phyloP scores from a whole-genome alignment of 1,140 invertebrate genomes.

The Drosophila sucinea region DNA sequence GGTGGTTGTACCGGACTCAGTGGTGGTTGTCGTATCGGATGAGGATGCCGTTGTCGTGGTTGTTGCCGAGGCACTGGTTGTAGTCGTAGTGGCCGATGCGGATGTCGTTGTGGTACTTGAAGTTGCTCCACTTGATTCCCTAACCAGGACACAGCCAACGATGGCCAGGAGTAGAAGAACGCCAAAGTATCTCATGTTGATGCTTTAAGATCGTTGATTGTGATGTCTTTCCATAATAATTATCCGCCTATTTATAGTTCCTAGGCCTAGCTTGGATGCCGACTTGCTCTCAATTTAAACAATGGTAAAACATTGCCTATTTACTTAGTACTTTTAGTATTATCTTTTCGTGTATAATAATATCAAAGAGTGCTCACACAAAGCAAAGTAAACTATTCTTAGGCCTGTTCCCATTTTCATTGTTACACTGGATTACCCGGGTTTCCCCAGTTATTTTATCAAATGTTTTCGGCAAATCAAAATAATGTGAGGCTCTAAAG shows the following conservation, averaged over 20 bases:
- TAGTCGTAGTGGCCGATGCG: background rate
- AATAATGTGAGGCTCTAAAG: too few relatives aligned
- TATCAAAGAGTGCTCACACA: background rate
- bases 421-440: background rate
- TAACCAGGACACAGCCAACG: background rate
- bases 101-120: background rate
- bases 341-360: background rate
- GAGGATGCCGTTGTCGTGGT: background rate
- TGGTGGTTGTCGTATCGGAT: background rate
- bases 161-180: background rate
- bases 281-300: background rate
- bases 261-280: background rate
- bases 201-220: background rate
- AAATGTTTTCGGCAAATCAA: background rate
- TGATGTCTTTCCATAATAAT: background rate
- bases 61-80: background rate
- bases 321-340: background rate
- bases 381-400: background rate
- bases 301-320: background rate
- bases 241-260: background rate
- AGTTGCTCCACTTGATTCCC: background rate
- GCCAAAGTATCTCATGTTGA: background rate
- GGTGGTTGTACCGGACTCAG: background rate
- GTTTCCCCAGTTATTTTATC: background rate
- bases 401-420: constrained; percentile 1